Conservation (phyloP, 2,113 vertebrate genomes). For the Amphiprion ocellaris region DNA sequence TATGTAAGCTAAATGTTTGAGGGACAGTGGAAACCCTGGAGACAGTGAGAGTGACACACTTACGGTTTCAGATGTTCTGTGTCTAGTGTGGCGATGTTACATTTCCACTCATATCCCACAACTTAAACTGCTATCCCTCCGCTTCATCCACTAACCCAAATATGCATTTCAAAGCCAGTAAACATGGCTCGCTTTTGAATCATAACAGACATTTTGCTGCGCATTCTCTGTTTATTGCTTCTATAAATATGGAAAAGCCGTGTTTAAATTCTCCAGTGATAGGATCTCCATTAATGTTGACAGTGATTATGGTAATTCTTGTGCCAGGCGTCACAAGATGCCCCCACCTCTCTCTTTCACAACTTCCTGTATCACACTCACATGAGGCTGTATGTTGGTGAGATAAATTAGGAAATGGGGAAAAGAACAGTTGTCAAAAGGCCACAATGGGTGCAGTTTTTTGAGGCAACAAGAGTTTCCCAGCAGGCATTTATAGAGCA, state of each 20-base stretch:
- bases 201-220: slow-evolving; percentile 78
- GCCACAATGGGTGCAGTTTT: slow-evolving; percentile 59
- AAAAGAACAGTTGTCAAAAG: slow-evolving; percentile 69
- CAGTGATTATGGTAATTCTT: slow-evolving; percentile 80
- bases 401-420: slow-evolving; percentile 44
- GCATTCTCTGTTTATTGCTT: slow-evolving; percentile 71
- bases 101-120: slow-evolving; percentile 71
- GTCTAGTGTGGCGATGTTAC: slow-evolving; percentile 71
- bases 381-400: not conserved
- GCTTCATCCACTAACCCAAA: slow-evolving; percentile 74
- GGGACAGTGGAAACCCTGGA: slow-evolving; percentile 49
- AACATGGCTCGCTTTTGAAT: slow-evolving; percentile 73
- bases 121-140: slow-evolving; percentile 56
- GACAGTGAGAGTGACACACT: slow-evolving; percentile 69
- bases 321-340: slow-evolving; percentile 53
- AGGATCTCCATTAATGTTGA: slow-evolving; percentile 78
- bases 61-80: slow-evolving; percentile 66
- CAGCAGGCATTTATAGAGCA: slow-evolving; percentile 51
- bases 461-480: slow-evolving; percentile 53
- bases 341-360: slow-evolving; percentile 23
- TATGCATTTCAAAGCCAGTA: slow-evolving; percentile 78
- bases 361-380: not conserved
- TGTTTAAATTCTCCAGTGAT: slow-evolving; percentile 80
- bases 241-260: slow-evolving; percentile 80
- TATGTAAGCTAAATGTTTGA: slow-evolving; percentile 27